Evolutionary conservation across 53 echinoderm and acorn worm species (phyloP).

Genomic region (Apostichopus leukothele): DNA sequence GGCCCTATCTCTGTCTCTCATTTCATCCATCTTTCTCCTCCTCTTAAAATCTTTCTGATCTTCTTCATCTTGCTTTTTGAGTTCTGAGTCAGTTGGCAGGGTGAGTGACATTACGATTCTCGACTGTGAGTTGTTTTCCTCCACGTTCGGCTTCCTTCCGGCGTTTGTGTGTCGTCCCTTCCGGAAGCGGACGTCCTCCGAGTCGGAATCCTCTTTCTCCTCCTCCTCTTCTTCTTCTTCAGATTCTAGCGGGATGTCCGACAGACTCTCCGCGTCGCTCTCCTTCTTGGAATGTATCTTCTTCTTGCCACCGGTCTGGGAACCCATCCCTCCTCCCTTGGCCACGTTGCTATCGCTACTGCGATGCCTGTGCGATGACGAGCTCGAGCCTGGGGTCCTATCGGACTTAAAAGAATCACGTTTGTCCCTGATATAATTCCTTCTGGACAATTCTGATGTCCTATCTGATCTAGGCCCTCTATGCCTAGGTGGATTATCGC

Average conservation of each 20-base stretch:
- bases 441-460: neutral
- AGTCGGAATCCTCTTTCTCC: constrained; percentile 7
- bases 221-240: constrained; percentile 8
- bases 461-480: neutral
- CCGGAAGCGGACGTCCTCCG: constrained; percentile 38
- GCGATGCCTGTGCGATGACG: neutral
- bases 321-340: neutral
- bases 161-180: constrained; percentile 3
- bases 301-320: neutral
- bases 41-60: constrained; percentile 42
- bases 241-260: constrained; percentile 45
- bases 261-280: constrained; percentile 46
- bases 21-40: constrained; percentile 47
- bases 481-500: neutral
- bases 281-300: constrained; percentile 16
- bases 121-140: constrained; percentile 29
- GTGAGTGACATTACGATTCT: constrained; percentile 38
- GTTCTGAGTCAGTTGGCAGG: constrained; percentile 40
- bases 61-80: constrained; percentile 36
- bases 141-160: neutral
- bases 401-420: neutral
- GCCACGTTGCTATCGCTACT: constrained; percentile 6
- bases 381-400: neutral
- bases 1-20: neutral
- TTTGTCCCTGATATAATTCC: neutral